Conservation (phyloP, 2,888 invertebrate species). For the Prenolepis imparis region DNA sequence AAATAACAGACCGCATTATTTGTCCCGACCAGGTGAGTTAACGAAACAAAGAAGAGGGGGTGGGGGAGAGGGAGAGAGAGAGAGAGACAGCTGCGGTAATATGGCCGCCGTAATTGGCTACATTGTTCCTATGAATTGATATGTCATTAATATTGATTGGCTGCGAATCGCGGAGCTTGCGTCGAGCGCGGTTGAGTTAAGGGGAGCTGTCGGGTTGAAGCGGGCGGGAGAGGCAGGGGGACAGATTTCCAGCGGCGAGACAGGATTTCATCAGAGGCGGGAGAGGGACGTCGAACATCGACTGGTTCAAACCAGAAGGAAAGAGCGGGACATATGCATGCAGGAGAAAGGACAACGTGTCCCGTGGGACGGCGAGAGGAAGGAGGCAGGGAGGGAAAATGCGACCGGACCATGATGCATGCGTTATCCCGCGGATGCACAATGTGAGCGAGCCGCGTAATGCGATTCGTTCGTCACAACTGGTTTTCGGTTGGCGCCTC, state of each 20-base stretch:
- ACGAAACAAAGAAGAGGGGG: conserved; percentile 58
- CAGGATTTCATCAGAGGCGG: conserved; percentile 17
- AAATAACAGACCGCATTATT: conserved; percentile 63
- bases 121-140: conserved; percentile 82
- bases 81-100: conserved; percentile 59
- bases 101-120: conserved; percentile 79
- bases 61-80: not conserved
- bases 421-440: conserved; percentile 51
- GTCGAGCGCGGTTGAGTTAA: conserved; percentile 71
- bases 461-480: conserved; percentile 56
- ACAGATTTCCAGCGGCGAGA: conserved; percentile 51
- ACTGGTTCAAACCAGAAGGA: not conserved
- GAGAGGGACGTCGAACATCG: not conserved
- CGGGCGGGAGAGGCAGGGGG: not conserved
- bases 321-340: conserved; percentile 22
- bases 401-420: conserved; percentile 37
- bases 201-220: conserved; percentile 50
- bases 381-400: not conserved
- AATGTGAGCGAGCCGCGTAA: conserved; percentile 51
- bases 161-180: conserved; percentile 69
- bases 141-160: conserved; percentile 83
- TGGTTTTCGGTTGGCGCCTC: conserved; percentile 54
- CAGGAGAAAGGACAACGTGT: conserved; percentile 21
- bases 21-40: conserved; percentile 60
- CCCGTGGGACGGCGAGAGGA: conserved; percentile 1